A percentile compares a stretch with the other conserved stretches of the same genome.
These are phyloP conservation scores for Misgurnus anguillicaudatus DNA, from an alignment of 2,113 vertebrate species.

Conservation along the genomic window DNA sequence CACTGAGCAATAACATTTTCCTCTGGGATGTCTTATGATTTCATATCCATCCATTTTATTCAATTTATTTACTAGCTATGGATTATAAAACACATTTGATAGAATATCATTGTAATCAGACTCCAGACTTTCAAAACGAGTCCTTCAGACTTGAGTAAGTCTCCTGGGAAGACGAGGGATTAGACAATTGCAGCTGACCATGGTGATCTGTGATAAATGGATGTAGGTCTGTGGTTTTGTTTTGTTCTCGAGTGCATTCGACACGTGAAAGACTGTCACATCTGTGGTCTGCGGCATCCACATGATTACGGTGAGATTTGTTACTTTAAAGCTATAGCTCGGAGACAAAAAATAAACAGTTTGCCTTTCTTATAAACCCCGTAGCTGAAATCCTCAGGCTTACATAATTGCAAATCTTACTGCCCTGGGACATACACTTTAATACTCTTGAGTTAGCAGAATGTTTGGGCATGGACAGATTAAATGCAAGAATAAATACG, in stretches of 20 bases:
- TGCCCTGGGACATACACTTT: constrained; percentile 20
- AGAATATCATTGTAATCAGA: not conserved
- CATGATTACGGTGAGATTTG: constrained; percentile 53
- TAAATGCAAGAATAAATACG: constrained; percentile 15
- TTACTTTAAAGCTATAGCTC: constrained; percentile 40
- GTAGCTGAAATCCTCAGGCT: constrained; percentile 48
- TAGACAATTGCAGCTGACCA: constrained; percentile 20
- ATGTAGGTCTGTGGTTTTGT: constrained; percentile 27
- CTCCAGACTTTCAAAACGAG: not conserved
- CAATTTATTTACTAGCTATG: not conserved
- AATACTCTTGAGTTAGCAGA: constrained; percentile 13
- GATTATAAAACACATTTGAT: not conserved
- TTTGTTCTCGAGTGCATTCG: constrained; percentile 31
- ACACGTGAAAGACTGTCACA: constrained; percentile 22
- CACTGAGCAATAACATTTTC: too few species aligned
- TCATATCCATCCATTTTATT: not conserved
- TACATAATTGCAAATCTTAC: constrained; percentile 28
- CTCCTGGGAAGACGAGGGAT: constrained; percentile 31
- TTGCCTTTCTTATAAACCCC: constrained; percentile 53
- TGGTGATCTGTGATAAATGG: constrained; percentile 20
- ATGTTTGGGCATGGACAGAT: constrained; percentile 15
- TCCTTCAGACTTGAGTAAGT: constrained; percentile 23
- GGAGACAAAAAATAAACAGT: constrained; percentile 53
- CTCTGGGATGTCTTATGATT: not conserved
- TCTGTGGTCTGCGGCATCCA: constrained; percentile 36